Base-by-base conservation (phyloP, 2,888 invertebrate species). In the Apamea crenata region DNA sequence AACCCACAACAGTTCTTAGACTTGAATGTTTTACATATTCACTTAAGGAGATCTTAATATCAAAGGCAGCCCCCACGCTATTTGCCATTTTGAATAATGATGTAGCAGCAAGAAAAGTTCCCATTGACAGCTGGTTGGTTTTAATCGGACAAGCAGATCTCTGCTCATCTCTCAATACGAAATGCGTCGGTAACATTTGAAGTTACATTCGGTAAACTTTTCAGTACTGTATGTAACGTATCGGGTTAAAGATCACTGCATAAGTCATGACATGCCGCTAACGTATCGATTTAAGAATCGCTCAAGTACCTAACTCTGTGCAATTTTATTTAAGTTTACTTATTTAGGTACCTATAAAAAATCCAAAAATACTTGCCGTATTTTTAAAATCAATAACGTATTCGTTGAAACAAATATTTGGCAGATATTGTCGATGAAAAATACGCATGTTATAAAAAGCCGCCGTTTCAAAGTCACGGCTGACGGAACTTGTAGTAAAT, bases 141-240 rank as follows among this genome's bases (percentile, higher is more conserved):
- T 59, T 74, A 36, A 85, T 83, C 80, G 2, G 47, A 72, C 69
- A 69, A 79, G n/a, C 50, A 75, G 50, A 87, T 85, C 84, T 82
- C 44, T n/a, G 61, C n/a, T 70, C 76, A 77, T 86, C 77, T 86
- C 79, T 84, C 74, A 80, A 80, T 80, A 70, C 65, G n/a, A 78
- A 77, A 74, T 73, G 66, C 67, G 86, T 85, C 59, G 78, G 69
- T 63, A 80, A 86, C 74, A 83, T 83, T 83, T 83, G 80, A 86
- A 69, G 66, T 83, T 14, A 83, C 77, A 75, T 74, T 86, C 71
- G 68, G 72, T 77, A 75, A 84, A 87, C 74, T 85, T 85, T 83
- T 75, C 32, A 47, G 53, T 77, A 74, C 74, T 77, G 47, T 69
- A 70, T 73, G 77, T 85, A 77, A 77, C 80, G 77, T 73, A 73